Conservation (phyloP, 2,113 vertebrate genomes). For the Fukomys damarensis region DNA sequence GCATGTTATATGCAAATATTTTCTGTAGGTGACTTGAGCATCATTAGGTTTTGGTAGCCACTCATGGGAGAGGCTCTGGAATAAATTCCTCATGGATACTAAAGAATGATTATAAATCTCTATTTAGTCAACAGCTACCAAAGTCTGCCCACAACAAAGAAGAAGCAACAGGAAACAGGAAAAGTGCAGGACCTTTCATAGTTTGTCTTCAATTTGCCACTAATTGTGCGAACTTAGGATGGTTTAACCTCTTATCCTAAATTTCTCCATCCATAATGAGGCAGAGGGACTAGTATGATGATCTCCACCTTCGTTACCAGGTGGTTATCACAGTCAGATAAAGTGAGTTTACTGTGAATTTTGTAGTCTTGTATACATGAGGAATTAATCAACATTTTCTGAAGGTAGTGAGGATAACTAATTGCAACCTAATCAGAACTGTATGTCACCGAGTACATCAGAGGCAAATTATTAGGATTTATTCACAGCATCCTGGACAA, state of each 20-base stretch:
- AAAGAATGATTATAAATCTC: not conserved
- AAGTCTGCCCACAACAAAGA: not conserved
- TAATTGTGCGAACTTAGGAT: not conserved
- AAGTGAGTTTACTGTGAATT: not conserved
- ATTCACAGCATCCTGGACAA: not conserved
- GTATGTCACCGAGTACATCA: not conserved
- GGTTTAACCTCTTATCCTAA: not conserved
- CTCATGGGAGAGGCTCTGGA: not conserved
- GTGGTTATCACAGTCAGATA: not conserved
- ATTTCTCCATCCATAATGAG: not conserved
- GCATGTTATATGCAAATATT: not conserved
- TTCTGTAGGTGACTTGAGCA: not conserved
- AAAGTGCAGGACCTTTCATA: not conserved
- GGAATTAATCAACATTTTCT: not conserved
- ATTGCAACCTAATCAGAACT: not conserved
- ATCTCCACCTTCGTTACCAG: not conserved
- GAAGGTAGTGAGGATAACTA: not conserved
- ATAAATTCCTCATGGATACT: not conserved
- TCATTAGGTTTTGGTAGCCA: not conserved
- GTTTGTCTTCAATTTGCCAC: not conserved
- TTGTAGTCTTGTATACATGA: not conserved
- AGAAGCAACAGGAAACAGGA: not conserved
- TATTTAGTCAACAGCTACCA: not conserved
- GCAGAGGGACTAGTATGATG: not conserved
- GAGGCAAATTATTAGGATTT: not conserved